Evolutionary conservation across 2,113 vertebrate species (phyloP), one percentile per base, ranked within the genome.

Genomic region (Psettodes erumei): DNA sequence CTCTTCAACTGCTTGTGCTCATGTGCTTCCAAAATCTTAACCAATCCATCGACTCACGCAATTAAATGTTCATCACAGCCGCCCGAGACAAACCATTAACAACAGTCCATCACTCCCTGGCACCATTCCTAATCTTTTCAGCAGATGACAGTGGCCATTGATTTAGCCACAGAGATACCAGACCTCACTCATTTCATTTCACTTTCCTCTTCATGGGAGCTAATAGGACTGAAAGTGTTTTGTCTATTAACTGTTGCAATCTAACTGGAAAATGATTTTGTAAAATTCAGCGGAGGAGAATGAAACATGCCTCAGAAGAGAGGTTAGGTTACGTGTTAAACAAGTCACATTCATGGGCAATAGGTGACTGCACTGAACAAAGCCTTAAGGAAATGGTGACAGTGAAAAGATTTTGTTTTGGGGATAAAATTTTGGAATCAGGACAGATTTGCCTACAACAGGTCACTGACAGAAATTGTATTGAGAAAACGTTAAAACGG

Each of bases 51-150:
- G 5, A 72, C 32, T 70, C 3, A 0, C 47, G 50, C 74, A 85
- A 85, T 83, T 82, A 75, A 75, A 75, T 75, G 64, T 68, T 79
- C 68, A 64, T 83, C 27, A 25, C 30, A 55, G 60, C 35, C 28
- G 25, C 35, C 28, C 0, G 37, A 35, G 66, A 69, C 33, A 1
- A 79, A 77, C 27, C 2, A 19, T 40, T 56, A 53, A 55, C 43
- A 18, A 40, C 38, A 28, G 51, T 65, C 74, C 51, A 42, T 81
- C 79, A 64, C 50, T 45, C 59, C 21, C 66, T 56, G 67, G 58
- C 42, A 54, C 18, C 9, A 15, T 33, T 76, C 28, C 72, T 76
- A 78, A 85, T 83, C 65, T 32, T 50, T 83, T 64, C 66, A 84
- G 66, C 61, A 67, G 56, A 63, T 54, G 81, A 61, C 58, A 65